Base-by-base conservation (phyloP, 2,888 invertebrate species). In the Pammene fasciana region DNA sequence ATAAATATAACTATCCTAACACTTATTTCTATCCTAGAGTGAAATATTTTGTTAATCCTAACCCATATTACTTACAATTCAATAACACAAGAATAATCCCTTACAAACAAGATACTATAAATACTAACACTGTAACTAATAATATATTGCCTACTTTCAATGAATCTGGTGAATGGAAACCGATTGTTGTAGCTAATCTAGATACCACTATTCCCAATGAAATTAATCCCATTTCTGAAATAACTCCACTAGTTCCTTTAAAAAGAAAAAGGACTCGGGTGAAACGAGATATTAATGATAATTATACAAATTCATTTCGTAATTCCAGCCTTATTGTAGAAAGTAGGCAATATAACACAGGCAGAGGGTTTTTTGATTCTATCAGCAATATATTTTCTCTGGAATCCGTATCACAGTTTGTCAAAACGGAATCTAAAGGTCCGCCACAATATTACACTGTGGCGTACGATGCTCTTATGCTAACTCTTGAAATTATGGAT, bases 1-100 rank as follows among this genome's bases (percentile, higher is more conserved):
- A 92, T 81, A 90, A 90, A 75, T 84, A 82, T 70, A 91, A 92
- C 70, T 92, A 92, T 76, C 91, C 90, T 7, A 81, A 84, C 50
- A 92, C 92, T 0, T 88, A 80, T 76, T 92, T 86, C 71, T 92
- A 92, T 76, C 92, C 92, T 9, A 87, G 90, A 77, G 79, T 92
- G 0, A 91, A 90, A 75, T 87, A 89, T 72, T 86, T 84, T 75
- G 82, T 89, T 0, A 89, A 90, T 76, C 91, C 92, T n/a, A 85
- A 80, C 65, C 78, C 72, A 46, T 87, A 83, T 74, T 70, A 78
- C 48, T 62, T 56, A 5, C 86, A 81, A 73, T 86, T 86, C 0
- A 89, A 86, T 71, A 86, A 84, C 55, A 89, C 82, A 74, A 83
- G 89, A 75, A 76, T 88, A 6, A 68, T 80, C 26, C 82, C 85